phyloP scores from a whole-genome alignment of 2,888 invertebrate genomes.

The Hyposoter dolosus region DNA sequence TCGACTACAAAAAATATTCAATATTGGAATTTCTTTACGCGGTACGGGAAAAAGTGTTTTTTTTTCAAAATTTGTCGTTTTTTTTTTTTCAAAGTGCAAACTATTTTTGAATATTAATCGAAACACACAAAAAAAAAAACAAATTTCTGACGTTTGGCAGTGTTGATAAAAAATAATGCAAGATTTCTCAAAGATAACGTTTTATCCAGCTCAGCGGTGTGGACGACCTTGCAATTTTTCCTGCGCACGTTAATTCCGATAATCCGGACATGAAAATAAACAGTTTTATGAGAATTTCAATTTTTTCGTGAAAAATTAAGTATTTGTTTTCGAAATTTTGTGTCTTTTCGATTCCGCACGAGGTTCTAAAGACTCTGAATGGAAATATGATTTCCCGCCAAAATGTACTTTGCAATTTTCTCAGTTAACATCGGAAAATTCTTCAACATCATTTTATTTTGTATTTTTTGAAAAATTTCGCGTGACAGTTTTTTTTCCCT shows the following conservation, averaged over 20 bases:
- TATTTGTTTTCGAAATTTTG: not conserved
- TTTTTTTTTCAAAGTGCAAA: not conserved
- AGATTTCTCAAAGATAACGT: not conserved
- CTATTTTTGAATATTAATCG: no score
- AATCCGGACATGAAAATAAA: not conserved
- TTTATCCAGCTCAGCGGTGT: not conserved
- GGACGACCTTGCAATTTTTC: not conserved
- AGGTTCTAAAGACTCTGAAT: not conserved
- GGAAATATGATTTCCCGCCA: not conserved
- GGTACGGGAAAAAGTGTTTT: not conserved
- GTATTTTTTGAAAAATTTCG: no score
- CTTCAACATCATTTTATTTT: no score
- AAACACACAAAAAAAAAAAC: not conserved
- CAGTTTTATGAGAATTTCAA: not conserved
- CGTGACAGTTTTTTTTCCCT: no score
- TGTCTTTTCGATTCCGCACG: not conserved
- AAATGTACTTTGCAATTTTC: not conserved
- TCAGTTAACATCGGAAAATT: not conserved
- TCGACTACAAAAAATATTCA: not conserved
- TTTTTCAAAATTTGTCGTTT: not conserved
- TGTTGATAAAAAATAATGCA: not conserved
- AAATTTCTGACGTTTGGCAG: not conserved
- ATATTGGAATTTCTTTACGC: not conserved
- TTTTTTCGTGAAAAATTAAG: not conserved
- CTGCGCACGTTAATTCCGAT: not conserved